Conservation (phyloP, 2,113 vertebrate species). For the Cercocebus atys region DNA sequence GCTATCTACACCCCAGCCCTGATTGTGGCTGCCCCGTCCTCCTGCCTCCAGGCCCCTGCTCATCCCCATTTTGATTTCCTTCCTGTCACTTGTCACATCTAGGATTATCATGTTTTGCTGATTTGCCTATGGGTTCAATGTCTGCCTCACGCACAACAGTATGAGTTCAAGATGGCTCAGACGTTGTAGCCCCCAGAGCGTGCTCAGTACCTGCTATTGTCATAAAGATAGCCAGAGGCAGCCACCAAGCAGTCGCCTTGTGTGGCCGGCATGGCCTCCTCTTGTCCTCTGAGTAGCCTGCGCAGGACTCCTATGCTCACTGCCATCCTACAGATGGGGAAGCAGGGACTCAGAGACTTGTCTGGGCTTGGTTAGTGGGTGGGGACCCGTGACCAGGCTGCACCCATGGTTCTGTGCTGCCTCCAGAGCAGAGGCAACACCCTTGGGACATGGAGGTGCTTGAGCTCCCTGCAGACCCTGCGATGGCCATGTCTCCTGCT, state of each 20-base stretch:
- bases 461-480: neutral
- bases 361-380: accelerated
- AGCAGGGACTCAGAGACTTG: neutral
- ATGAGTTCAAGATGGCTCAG: neutral
- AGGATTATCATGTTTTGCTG: neutral
- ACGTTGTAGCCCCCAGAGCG: accelerated
- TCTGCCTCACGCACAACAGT: accelerated
- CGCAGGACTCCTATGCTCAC: accelerated
- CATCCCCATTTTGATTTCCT: neutral
- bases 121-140: neutral
- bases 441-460: accelerated
- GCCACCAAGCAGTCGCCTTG: accelerated
- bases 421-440: neutral
- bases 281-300: neutral
- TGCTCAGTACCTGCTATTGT: accelerated
- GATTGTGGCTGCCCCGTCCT: too few species aligned
- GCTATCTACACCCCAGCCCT: neutral
- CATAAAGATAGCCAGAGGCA: accelerated
- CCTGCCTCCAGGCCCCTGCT: neutral
- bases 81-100: neutral
- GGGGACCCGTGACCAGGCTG: neutral
- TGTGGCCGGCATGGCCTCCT: neutral
- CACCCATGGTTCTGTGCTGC: accelerated
- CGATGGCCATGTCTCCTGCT: neutral
- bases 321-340: neutral